Conservation (phyloP, 2,888 invertebrate species). For the Syrista parreyssii region DNA sequence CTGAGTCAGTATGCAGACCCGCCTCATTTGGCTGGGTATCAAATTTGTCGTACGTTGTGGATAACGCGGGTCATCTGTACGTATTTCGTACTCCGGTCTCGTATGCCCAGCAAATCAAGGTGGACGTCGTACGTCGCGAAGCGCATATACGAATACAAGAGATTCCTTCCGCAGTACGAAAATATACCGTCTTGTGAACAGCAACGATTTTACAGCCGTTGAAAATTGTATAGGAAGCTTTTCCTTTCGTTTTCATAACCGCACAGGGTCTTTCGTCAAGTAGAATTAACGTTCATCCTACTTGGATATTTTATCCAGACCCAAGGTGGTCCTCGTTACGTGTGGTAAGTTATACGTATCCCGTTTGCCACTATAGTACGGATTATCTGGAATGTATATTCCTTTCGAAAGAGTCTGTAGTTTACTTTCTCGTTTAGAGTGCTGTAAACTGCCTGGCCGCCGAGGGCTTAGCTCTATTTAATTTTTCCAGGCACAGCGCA, state of each 20-base stretch:
- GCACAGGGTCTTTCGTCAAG: neutral
- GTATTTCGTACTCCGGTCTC: neutral
- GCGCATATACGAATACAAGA: slow-evolving; percentile 53
- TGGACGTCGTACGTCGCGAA: slow-evolving; percentile 39
- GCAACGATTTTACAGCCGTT: too few relatives aligned
- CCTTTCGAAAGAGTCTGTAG: neutral
- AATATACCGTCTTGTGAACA: slow-evolving; percentile 58
- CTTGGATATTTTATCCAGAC: neutral
- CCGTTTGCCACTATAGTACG: neutral
- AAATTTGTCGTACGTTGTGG: slow-evolving; percentile 35
- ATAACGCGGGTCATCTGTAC: neutral
- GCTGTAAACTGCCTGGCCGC: neutral
- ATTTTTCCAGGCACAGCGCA: neutral
- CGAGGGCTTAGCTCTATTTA: neutral
- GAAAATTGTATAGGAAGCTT: too few relatives aligned
- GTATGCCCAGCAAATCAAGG: slow-evolving; percentile 40
- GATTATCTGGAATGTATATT: neutral
- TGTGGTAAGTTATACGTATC: neutral
- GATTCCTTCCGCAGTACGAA: slow-evolving; percentile 60
- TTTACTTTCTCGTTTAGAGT: neutral
- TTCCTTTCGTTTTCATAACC: neutral
- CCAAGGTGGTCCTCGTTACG: neutral
- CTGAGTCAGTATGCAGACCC: slow-evolving; percentile 34
- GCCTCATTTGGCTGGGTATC: slow-evolving; percentile 51
- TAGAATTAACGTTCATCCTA: neutral